phyloP scores from a whole-genome alignment of 2,888 invertebrate species.

The Reticulitermes lucifugus region DNA sequence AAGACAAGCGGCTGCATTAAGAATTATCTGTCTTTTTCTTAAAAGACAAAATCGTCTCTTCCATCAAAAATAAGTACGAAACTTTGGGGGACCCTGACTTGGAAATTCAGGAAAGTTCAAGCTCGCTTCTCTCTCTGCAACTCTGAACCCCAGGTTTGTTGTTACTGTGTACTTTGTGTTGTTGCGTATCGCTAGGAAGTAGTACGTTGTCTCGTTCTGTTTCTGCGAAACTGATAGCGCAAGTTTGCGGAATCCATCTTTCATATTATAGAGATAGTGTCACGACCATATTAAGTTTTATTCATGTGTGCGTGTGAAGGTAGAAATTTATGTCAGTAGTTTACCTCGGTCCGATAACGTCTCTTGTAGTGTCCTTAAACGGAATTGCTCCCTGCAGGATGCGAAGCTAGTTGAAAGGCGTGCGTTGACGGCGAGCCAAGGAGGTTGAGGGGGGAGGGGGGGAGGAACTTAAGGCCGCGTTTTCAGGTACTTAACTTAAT shows the following conservation, averaged over 20 bases:
- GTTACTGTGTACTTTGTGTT: background rate
- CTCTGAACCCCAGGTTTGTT: background rate
- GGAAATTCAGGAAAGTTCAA: background rate
- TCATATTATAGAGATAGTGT: background rate
- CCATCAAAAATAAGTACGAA: background rate
- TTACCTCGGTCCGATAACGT: background rate
- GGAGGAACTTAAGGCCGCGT: background rate
- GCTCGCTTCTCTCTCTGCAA: background rate
- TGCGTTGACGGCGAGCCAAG: no score
- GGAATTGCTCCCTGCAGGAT: background rate
- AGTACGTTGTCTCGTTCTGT: background rate
- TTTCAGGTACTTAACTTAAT: background rate
- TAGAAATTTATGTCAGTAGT: background rate
- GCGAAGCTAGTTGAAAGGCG: background rate
- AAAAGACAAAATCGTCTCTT: no score
- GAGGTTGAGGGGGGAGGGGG: background rate
- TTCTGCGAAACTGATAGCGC: background rate
- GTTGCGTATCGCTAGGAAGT: background rate
- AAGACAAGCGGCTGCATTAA: no score
- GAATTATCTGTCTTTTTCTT: no score
- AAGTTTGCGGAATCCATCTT: constrained; percentile 13
- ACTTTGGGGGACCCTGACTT: background rate
- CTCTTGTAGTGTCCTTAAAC: background rate
- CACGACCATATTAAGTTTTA: background rate
- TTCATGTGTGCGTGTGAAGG: constrained; percentile 8